These are phyloP conservation scores for Drosophila gaucha DNA, from an alignment of 2,888 invertebrate genomes.

Conservation along the genomic window DNA sequence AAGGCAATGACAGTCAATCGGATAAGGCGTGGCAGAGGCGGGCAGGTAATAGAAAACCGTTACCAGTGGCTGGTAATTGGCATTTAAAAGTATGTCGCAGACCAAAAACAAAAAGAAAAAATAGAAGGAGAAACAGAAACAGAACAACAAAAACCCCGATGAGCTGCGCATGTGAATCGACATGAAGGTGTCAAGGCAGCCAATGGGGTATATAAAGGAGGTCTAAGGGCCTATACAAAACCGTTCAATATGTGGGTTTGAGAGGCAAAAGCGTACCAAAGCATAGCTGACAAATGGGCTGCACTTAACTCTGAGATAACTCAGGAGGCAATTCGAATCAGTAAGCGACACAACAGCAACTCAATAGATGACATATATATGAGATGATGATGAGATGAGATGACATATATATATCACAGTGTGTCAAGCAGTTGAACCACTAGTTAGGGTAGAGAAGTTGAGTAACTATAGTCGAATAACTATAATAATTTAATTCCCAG, in stretches of 20 bases:
- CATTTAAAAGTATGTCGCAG: slow-evolving; percentile 75
- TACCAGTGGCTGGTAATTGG: slow-evolving; percentile 71
- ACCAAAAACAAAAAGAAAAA: slow-evolving; percentile 20
- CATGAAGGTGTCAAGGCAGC: slow-evolving; percentile 45
- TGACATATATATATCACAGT: background rate
- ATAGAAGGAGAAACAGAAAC: background rate
- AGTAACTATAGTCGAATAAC: no score
- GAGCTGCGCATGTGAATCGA: slow-evolving; percentile 36
- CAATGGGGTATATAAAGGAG: background rate
- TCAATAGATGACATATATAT: slow-evolving; percentile 11
- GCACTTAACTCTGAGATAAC: slow-evolving; percentile 4
- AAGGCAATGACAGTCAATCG: slow-evolving; percentile 26
- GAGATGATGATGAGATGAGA: no score
- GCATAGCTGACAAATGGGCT: slow-evolving; percentile 18
- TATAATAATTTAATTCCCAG: background rate
- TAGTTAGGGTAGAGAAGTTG: no score
- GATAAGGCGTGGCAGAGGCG: slow-evolving; percentile 9
- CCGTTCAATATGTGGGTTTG: no score
- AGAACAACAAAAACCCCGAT: slow-evolving; percentile 16
- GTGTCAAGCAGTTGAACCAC: no score
- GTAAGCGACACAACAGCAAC: background rate
- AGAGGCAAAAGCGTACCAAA: background rate
- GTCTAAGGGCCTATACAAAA: background rate
- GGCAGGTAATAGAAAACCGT: slow-evolving; percentile 69
- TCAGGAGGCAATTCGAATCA: slow-evolving; percentile 5